These are phyloP conservation scores for Mylabris phalerata DNA, from an alignment of 1,140 invertebrate species.

Conservation along the genomic window DNA sequence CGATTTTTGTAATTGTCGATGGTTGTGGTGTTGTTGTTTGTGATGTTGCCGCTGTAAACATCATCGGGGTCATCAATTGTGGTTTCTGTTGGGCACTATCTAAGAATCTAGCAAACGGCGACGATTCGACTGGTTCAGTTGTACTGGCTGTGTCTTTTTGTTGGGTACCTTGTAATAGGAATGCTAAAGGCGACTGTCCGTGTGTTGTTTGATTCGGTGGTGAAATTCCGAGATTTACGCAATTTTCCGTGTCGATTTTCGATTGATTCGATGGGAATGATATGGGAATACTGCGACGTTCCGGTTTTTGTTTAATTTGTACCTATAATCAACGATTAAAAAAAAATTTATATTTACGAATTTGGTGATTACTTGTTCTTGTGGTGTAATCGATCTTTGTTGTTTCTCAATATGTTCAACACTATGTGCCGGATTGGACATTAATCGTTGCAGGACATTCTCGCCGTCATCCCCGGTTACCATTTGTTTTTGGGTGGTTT, in stretches of 20 bases:
- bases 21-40: constrained; percentile 22
- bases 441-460: constrained; percentile 57
- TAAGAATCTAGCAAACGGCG: constrained; percentile 44
- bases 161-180: constrained; percentile 37
- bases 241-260: not conserved
- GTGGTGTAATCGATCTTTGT: constrained; percentile 65
- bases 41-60: constrained; percentile 56
- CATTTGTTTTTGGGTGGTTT: constrained; percentile 46
- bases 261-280: constrained; percentile 2
- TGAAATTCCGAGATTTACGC: not conserved
- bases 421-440: constrained; percentile 72
- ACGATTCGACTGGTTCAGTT: constrained; percentile 32
- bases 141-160: constrained; percentile 31
- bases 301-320: constrained; percentile 2
- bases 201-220: constrained; percentile 7
- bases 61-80: constrained; percentile 73
- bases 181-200: constrained; percentile 43
- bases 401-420: constrained; percentile 86
- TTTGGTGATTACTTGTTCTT: constrained; percentile 39
- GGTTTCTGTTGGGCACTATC: constrained; percentile 53
- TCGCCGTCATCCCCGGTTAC: constrained; percentile 41
- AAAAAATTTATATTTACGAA: not conserved
- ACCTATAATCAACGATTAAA: not conserved
- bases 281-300: constrained; percentile 9
- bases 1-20: constrained; percentile 13